Evolutionary conservation across 2,797 vertebrate species (phyloP), one percentile per base, ranked within the genome.

Genomic region (Dryobates pubescens): DNA sequence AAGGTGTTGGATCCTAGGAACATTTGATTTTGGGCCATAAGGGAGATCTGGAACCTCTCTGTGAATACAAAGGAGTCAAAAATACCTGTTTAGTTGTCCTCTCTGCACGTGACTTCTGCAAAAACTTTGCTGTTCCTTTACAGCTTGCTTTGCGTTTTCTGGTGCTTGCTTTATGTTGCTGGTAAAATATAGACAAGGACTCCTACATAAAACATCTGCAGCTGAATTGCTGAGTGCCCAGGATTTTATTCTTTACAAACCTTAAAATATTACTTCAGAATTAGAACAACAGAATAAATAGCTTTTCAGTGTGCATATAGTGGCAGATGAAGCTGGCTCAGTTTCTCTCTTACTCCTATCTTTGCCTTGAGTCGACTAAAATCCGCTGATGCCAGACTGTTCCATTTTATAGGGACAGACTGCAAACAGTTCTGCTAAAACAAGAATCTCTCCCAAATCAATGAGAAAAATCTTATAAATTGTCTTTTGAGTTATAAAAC

Each of bases 401-500:
- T 90, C 64, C 51, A 30, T 92, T 92, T 84, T 83, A 58, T 53
- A 85, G 79, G 79, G 65, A 81, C 36, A 77, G 78, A 43, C 64
- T 85, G 77, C 57, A 86, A 90, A 68, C 3, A 34, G n/a, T 89
- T 91, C 38, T 53, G 63, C 61, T 91, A 67, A 86, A 93, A 63
- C 26, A 77, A 72, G 89, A 89, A 38, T 32, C 27, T 58, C 23
- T 79, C 73, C 38, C 17, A 89, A 91, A 77, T 67, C n/a, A 4
- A 62, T 51, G 68, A 87, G 69, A 83, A 43, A 75, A 59, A 82
- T 18, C 53, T 91, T 92, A 69, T 36, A 81, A 88, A 75, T 91
- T 96, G 71, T 57, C 90, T 96, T 94, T 95, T 86, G 72, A 72
- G 63, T 93, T 95, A 63, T 67, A 94, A 73, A 92, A 54, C 67